Evolutionary conservation across 1,140 invertebrate genomes (phyloP).

Genomic region (Chironomus striatipennis): DNA sequence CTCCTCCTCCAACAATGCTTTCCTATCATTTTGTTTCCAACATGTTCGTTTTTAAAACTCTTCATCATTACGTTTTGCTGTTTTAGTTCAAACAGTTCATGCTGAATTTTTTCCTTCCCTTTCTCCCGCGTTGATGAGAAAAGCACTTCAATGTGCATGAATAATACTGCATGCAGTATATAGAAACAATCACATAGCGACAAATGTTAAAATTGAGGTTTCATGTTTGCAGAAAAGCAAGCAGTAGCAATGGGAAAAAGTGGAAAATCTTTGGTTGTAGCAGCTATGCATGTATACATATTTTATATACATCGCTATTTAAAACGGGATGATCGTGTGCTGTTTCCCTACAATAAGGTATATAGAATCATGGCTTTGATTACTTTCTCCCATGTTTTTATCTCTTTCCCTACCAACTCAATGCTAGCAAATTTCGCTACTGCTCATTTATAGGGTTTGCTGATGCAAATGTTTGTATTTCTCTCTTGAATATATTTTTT

Average conservation of each 20-base stretch:
- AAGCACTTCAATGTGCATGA: not conserved
- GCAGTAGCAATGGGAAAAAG: not conserved
- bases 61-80: not conserved
- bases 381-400: not conserved
- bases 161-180: not conserved
- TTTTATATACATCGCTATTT: not conserved
- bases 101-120: not conserved
- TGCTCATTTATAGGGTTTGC: slow-evolving; percentile 6
- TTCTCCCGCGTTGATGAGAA: not conserved
- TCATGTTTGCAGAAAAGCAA: not conserved
- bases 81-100: not conserved
- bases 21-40: not conserved
- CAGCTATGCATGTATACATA: not conserved
- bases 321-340: not conserved
- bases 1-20: not conserved
- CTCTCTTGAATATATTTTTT: not conserved
- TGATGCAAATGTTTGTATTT: slow-evolving; percentile 14
- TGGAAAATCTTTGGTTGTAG: slow-evolving; percentile 4
- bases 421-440: not conserved
- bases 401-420: not conserved
- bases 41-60: not conserved
- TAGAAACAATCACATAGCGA: not conserved
- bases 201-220: slow-evolving; percentile 14
- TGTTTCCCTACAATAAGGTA: not conserved
- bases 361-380: not conserved